Conservation (phyloP, 2,113 vertebrate genomes). For the Sinocyclocheilus grahami region DNA sequence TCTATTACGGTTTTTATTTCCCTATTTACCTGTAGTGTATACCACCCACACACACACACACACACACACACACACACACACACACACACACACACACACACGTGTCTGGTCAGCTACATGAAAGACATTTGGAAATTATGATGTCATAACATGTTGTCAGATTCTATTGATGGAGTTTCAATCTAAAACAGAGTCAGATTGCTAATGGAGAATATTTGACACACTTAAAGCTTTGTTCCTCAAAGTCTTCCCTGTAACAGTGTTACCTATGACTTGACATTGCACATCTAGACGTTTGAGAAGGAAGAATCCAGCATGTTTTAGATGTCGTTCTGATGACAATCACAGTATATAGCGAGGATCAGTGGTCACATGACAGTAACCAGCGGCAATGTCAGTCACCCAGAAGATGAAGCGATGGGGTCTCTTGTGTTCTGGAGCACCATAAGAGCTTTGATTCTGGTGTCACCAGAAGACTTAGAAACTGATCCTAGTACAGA, state of each 20-base stretch:
- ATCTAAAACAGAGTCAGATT: background rate
- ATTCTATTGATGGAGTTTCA: background rate
- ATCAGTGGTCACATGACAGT: slow-evolving; percentile 82
- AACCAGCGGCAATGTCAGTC: slow-evolving; percentile 90
- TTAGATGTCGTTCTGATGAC: slow-evolving; percentile 79
- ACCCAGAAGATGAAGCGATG: slow-evolving; percentile 74
- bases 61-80: too few relatives aligned
- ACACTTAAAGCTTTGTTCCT: background rate
- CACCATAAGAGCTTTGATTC: background rate
- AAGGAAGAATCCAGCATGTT: background rate
- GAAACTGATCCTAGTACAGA: background rate
- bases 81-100: too few relatives aligned
- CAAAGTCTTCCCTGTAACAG: background rate
- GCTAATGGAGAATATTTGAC: background rate
- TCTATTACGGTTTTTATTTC: too few relatives aligned
- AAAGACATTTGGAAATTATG: background rate
- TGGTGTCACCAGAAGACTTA: background rate
- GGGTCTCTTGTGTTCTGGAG: slow-evolving; percentile 7
- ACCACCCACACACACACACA: too few relatives aligned
- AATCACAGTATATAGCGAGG: slow-evolving; percentile 69
- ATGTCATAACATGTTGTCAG: background rate
- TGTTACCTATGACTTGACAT: background rate
- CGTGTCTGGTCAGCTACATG: too few relatives aligned
- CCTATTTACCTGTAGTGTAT: too few relatives aligned
- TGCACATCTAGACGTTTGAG: background rate